These are phyloP conservation scores for Xestia xanthographa DNA, from an alignment of 2,888 invertebrate genomes.

Conservation along the genomic window DNA sequence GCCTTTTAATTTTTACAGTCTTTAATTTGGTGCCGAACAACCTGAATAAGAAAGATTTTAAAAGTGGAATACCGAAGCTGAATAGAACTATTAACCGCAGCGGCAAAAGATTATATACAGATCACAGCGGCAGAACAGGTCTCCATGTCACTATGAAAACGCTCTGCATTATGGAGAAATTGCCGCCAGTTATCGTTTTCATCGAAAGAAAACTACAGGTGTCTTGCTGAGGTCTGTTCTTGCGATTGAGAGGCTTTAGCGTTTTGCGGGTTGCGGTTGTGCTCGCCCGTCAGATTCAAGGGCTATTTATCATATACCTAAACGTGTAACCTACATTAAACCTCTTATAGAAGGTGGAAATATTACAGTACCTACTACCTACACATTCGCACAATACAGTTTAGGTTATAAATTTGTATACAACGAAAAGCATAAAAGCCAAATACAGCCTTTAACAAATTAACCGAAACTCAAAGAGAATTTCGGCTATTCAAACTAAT, in stretches of 20 bases:
- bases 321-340: too few species aligned
- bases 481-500: conserved; percentile 14
- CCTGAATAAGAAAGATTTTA: too few species aligned
- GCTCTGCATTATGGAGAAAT: not conserved
- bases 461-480: conserved; percentile 1
- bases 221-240: too few species aligned
- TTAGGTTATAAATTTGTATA: conserved; percentile 6
- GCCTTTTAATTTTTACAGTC: too few species aligned
- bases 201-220: too few species aligned
- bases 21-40: too few species aligned
- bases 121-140: not conserved
- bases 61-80: too few species aligned
- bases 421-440: not conserved
- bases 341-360: not conserved
- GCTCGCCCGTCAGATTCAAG: too few species aligned
- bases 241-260: not conserved
- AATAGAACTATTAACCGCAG: not conserved
- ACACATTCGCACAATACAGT: not conserved
- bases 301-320: too few species aligned
- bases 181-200: not conserved
- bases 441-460: conserved; percentile 15
- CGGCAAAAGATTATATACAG: not conserved
- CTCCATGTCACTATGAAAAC: not conserved
- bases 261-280: too few species aligned
- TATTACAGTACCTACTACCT: too few species aligned